Conservation (phyloP, 2,797 vertebrate species). For the Prunella strophiata region DNA sequence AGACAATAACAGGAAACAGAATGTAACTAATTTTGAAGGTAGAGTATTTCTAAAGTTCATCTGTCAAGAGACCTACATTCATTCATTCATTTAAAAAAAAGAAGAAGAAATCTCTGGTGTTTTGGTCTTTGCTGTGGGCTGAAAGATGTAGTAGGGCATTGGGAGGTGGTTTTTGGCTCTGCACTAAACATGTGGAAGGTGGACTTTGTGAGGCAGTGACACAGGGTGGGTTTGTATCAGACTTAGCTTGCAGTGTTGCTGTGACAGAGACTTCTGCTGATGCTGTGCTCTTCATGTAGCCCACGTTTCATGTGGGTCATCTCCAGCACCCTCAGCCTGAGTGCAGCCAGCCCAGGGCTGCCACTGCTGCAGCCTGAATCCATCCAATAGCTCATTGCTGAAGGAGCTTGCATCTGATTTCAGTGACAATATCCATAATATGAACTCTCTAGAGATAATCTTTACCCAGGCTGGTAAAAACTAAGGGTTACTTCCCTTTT, state of each 20-base stretch:
- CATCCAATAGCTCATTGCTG: neutral
- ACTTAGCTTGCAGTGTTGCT: neutral
- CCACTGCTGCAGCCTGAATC: neutral
- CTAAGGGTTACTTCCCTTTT: neutral
- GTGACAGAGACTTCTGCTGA: neutral
- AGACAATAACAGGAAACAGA: neutral
- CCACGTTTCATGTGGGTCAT: fast-evolving
- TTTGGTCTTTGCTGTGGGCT: neutral
- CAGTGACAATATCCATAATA: neutral
- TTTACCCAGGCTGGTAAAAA: neutral
- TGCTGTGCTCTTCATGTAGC: neutral
- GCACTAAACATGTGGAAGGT: neutral
- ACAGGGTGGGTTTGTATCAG: neutral
- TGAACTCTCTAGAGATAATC: neutral
- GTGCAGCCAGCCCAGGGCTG: neutral
- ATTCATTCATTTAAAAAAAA: neutral
- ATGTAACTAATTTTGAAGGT: neutral
- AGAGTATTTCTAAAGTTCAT: neutral
- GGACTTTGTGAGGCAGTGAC: neutral
- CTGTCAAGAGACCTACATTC: neutral
- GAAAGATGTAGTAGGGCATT: neutral
- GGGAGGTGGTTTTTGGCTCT: neutral
- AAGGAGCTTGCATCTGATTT: neutral
- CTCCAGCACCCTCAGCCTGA: neutral
- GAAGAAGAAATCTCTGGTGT: too few relatives aligned